Evolutionary conservation across 2,797 vertebrate species (phyloP).

Genomic region (Neosilurus hyrtlii): DNA sequence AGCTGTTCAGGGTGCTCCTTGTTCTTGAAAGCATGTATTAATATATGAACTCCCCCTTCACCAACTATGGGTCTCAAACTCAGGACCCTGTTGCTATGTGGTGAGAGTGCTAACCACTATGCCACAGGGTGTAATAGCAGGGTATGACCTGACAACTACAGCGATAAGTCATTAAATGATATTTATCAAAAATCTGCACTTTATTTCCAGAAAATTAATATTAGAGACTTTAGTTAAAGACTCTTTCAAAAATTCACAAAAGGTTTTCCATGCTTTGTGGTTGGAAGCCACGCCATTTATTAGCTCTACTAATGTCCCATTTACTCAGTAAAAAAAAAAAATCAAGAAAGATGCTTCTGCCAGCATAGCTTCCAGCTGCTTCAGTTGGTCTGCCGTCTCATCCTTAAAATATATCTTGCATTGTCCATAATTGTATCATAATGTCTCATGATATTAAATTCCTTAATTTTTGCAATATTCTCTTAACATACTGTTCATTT

Average conservation of each 20-base stretch:
- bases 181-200: neutral
- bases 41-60: too few species aligned
- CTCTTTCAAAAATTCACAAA: neutral
- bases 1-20: too few species aligned
- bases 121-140: neutral
- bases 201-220: neutral
- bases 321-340: neutral
- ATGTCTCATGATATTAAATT: neutral
- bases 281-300: neutral
- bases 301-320: neutral
- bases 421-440: neutral
- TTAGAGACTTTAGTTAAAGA: neutral
- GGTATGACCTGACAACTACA: neutral
- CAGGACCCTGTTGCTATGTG: too few species aligned
- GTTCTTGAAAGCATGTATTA: too few species aligned
- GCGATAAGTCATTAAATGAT: neutral
- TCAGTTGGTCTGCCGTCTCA: neutral
- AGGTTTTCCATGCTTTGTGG: neutral
- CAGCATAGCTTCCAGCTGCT: neutral
- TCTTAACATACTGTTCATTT: neutral
- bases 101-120: too few species aligned
- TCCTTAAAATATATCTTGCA: neutral
- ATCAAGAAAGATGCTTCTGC: neutral
- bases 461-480: neutral
- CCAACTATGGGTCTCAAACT: too few species aligned